phyloP scores from a whole-genome alignment of 2,888 invertebrate genomes.

The Leucania comma region DNA sequence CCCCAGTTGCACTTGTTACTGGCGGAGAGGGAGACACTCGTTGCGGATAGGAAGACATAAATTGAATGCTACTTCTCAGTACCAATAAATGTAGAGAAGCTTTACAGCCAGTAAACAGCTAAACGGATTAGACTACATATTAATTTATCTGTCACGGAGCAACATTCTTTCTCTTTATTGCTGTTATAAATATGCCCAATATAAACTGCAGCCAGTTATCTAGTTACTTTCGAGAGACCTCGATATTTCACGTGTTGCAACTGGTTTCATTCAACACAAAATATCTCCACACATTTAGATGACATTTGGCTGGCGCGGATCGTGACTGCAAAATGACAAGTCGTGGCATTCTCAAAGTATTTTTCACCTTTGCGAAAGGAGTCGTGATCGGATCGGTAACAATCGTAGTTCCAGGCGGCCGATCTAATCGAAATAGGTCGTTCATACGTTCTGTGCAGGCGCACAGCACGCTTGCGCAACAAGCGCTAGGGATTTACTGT shows the following conservation, averaged over 20 bases:
- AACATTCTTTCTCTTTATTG: constrained; percentile 64
- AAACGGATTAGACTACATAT: constrained; percentile 48
- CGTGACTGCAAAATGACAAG: constrained; percentile 89
- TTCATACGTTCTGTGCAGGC: constrained; percentile 67
- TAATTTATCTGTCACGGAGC: constrained; percentile 50
- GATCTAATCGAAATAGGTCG: constrained; percentile 86
- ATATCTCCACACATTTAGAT: constrained; percentile 73
- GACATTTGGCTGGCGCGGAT: constrained; percentile 82
- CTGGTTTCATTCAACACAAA: constrained; percentile 65
- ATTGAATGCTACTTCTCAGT: constrained; percentile 41
- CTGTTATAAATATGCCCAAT: constrained; percentile 48
- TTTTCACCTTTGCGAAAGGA: constrained; percentile 89
- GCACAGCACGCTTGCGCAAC: constrained; percentile 75
- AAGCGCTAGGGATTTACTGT: constrained; percentile 61
- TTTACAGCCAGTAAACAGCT: constrained; percentile 51
- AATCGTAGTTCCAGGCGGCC: constrained; percentile 78
- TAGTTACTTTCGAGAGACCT: constrained; percentile 59
- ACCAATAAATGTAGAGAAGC: constrained; percentile 57
- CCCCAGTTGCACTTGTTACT: constrained; percentile 51
- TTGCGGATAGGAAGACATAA: constrained; percentile 63
- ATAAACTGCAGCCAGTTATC: constrained; percentile 40
- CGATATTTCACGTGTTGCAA: constrained; percentile 64
- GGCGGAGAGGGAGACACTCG: constrained; percentile 41
- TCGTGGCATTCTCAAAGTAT: constrained; percentile 89
- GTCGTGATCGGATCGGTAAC: constrained; percentile 89